Conservation (phyloP, 2,113 vertebrate genomes). For the Ptyas mucosa region DNA sequence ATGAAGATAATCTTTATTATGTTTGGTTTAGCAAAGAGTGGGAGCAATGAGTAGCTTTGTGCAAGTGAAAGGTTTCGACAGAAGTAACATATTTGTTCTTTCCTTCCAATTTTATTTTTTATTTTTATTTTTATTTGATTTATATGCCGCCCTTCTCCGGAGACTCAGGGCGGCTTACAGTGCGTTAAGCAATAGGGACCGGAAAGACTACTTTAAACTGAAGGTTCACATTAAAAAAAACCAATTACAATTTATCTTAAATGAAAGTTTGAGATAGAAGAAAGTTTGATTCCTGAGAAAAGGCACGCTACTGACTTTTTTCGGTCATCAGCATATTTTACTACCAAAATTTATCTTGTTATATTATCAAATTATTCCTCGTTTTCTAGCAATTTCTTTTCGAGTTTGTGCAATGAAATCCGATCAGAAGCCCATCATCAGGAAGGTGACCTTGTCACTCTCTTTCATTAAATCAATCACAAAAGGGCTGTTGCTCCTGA, state of each 20-base stretch:
- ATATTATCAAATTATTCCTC: neutral
- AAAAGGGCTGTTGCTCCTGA: neutral
- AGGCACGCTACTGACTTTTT: neutral
- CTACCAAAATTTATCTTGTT: neutral
- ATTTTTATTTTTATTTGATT: too few species aligned
- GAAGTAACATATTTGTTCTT: neutral
- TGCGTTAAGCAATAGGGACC: too few species aligned
- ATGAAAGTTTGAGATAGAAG: neutral
- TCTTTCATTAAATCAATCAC: neutral
- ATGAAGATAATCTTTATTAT: rapidly evolving
- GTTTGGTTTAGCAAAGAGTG: neutral
- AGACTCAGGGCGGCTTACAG: too few species aligned
- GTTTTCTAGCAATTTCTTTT: neutral
- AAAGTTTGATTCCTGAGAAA: neutral
- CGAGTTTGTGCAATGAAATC: neutral
- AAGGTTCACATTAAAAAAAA: neutral
- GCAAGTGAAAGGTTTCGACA: neutral
- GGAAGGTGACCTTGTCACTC: neutral
- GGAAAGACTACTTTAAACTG: neutral
- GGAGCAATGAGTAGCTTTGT: neutral
- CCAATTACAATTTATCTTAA: neutral
- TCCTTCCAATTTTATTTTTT: neutral
- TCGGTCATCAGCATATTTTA: neutral
- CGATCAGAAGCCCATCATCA: neutral
- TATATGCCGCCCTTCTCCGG: too few species aligned